Evolutionary conservation across 2,113 vertebrate genomes (phyloP).

Genomic region (Plectropomus leopardus): DNA sequence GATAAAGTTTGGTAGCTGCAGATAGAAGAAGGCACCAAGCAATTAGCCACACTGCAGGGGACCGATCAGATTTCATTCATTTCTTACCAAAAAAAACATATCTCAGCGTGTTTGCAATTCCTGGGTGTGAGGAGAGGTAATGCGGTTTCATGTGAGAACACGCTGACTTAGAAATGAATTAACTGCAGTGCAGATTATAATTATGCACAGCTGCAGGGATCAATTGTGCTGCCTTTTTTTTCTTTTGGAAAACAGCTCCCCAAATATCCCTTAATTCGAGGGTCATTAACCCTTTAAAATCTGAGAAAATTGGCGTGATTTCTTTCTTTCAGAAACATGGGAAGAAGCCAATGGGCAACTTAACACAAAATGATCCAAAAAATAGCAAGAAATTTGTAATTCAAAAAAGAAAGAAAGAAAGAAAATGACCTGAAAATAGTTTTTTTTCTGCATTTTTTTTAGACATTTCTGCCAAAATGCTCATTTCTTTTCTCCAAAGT

Average conservation of each 20-base stretch:
- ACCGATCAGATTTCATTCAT: constrained; percentile 25
- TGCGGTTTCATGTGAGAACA: constrained; percentile 1
- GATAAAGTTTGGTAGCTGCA: not conserved
- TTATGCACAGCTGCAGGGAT: not conserved
- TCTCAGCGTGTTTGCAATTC: constrained; percentile 20
- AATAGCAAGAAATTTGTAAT: no score
- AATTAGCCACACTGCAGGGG: constrained; percentile 40
- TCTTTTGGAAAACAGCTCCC: not conserved
- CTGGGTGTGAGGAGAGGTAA: not conserved
- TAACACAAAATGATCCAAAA: no score
- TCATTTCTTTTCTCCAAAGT: no score
- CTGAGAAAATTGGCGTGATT: no score
- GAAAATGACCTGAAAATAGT: no score
- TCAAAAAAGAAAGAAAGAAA: no score
- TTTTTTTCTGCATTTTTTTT: no score
- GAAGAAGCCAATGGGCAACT: no score
- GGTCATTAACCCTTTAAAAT: no score
- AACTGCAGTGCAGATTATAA: not conserved
- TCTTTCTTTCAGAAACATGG: no score
- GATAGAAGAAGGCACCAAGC: not conserved
- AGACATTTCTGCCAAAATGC: no score
- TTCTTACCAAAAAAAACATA: constrained; percentile 1
- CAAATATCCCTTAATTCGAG: not conserved
- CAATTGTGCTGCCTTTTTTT: not conserved
- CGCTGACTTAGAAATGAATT: constrained; percentile 24